Conservation (phyloP, 2,797 vertebrate genomes). For the Rhadinocentrus ornatus region DNA sequence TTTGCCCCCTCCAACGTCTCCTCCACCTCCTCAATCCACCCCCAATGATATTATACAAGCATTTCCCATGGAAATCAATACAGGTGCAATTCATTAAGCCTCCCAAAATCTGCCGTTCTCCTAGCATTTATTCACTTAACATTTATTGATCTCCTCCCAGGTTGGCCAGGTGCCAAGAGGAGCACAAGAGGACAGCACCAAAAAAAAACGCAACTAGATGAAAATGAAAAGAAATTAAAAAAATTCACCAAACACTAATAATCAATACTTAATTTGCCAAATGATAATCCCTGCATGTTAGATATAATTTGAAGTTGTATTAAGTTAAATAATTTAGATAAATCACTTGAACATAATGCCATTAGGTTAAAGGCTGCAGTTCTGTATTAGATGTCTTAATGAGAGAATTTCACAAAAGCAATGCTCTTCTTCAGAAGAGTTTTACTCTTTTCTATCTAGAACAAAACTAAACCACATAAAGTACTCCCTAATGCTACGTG, state of each 20-base stretch:
- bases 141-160: constrained; percentile 85
- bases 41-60: constrained; percentile 91
- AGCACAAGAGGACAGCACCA: constrained; percentile 82
- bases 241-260: not conserved
- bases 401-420: too few species aligned
- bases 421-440: too few species aligned
- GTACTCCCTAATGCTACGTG: too few species aligned
- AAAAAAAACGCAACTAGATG: constrained; percentile 70
- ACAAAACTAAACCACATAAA: too few species aligned
- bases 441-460: too few species aligned
- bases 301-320: too few species aligned
- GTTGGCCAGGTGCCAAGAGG: constrained; percentile 75
- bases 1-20: constrained; percentile 40
- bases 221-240: not conserved
- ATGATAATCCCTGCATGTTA: not conserved
- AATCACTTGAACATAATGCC: too few species aligned
- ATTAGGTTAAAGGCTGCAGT: too few species aligned
- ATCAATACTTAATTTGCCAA: not conserved
- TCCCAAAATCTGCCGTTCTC: constrained; percentile 87
- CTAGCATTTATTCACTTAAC: constrained; percentile 86
- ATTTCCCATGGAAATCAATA: constrained; percentile 97
- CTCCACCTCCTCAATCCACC: constrained; percentile 45
- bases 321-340: too few species aligned
- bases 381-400: too few species aligned
- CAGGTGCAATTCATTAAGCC: constrained; percentile 91